A percentile compares a stretch with the other conserved stretches of the same genome.
These are phyloP conservation scores for Unio pictorum DNA, from an alignment of 2,888 invertebrate species.

Conservation along the genomic window DNA sequence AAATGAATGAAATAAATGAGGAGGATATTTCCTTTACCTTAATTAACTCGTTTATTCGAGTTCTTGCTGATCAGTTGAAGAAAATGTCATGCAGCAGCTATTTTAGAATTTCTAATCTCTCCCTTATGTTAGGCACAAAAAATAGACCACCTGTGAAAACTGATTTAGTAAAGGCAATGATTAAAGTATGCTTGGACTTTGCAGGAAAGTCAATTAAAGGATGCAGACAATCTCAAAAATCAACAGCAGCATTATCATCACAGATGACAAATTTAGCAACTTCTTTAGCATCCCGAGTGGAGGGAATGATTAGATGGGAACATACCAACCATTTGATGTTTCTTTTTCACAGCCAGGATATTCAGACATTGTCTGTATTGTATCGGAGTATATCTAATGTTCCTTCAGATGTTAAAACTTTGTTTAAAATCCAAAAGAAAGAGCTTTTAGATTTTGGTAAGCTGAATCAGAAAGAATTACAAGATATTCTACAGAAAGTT, in stretches of 20 bases:
- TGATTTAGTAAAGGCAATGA: conserved; percentile 19
- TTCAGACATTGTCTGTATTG: conserved; percentile 40
- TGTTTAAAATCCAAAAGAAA: conserved; percentile 46
- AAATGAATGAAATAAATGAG: background rate
- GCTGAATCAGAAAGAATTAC: conserved; percentile 23
- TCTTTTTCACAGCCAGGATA: conserved; percentile 46
- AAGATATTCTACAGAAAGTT: conserved; percentile 25
- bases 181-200: conserved; percentile 27
- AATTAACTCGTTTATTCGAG: conserved; percentile 36
- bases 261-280: no score
- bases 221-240: conserved; percentile 18
- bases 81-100: conserved; percentile 46
- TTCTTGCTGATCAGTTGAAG: conserved; percentile 51
- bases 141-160: conserved; percentile 13
- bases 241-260: conserved; percentile 1
- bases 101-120: conserved; percentile 15
- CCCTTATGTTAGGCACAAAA: conserved; percentile 11
- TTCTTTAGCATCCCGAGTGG: conserved; percentile 14
- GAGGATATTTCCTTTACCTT: conserved; percentile 33
- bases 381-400: conserved; percentile 33
- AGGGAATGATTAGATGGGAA: conserved; percentile 51
- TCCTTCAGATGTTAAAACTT: conserved; percentile 22
- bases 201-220: conserved; percentile 16
- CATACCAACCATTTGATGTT: conserved; percentile 47
- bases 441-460: conserved; percentile 20